Conservation (phyloP, 1,140 invertebrate genomes). For the Orchesella cincta region DNA sequence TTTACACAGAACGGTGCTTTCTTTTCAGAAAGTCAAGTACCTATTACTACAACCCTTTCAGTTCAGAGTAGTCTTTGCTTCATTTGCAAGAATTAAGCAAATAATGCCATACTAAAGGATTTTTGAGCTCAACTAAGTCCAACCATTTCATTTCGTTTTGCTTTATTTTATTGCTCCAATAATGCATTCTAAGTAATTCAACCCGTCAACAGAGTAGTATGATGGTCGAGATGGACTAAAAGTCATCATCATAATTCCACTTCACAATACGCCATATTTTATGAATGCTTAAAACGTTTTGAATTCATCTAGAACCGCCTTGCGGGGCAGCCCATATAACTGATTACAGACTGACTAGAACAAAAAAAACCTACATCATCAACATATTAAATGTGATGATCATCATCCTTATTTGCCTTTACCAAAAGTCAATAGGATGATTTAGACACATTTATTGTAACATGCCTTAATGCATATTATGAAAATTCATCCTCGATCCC, state of each 20-base stretch:
- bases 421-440: not conserved
- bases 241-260: not conserved
- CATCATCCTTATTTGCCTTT: not conserved
- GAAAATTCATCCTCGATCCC: slow-evolving; percentile 1
- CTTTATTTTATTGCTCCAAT: not conserved
- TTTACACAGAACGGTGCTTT: not conserved
- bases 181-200: not conserved
- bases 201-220: not conserved
- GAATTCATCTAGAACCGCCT: too few relatives aligned
- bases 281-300: too few relatives aligned
- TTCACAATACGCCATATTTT: not conserved
- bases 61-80: not conserved
- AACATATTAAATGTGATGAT: too few relatives aligned
- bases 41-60: not conserved
- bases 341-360: too few relatives aligned
- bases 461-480: not conserved
- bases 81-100: not conserved
- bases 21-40: not conserved
- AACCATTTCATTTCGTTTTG: not conserved
- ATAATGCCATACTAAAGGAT: not conserved
- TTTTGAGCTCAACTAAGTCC: not conserved
- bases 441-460: not conserved
- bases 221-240: not conserved
- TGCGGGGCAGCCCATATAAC: too few relatives aligned
- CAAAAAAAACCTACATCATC: too few relatives aligned